Evolutionary conservation across 1,140 invertebrate genomes (phyloP), one percentile per base, ranked within the genome.

Genomic region (Sarcophaga peregrina): DNA sequence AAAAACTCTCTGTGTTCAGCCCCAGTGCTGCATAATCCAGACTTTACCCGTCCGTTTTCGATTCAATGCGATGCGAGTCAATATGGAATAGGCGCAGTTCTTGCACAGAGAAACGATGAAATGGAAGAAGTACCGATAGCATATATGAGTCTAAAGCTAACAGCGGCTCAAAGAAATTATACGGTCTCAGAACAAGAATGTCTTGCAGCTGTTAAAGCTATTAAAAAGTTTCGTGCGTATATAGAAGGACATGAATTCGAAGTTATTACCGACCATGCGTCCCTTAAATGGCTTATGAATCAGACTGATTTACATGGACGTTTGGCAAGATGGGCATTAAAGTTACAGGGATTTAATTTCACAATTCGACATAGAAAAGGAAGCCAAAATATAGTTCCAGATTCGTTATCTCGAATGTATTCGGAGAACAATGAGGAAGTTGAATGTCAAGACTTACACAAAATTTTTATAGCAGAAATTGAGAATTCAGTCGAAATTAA

Each of bases 301-400:
- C 83, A 88, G 48, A 91, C 89, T 0, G 91, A 92, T 78, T 89
- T 48, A 75, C 82, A 84, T 45, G 84, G 85, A 54, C 50, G 87
- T 13, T 58, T 87, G 4, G 86, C 87, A 50, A 80, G 86, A 8
- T 89, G 87, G 88, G 86, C 85, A 20, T 81, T 88, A 10, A 84
- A 86, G 7, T 74, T 86, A 0, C 86, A 87, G 15, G 81, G 17
- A 4, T 82, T 74, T 46, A 47, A 52, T 20, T 81, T 62, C 47
- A 68, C 15, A 17, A 73, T 73, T 25, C 76, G 37, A 48, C 73
- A 82, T 75, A 13, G 82, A 8, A 82, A 75, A 75, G 46, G 72
- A 17, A 54, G 8, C 25, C 47, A 75, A 76, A 75, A 82, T 52
- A 45, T 75, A 7, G 82, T 82, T 13, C 72, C 82, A 6, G 46